These are phyloP conservation scores for Piscicola geometra DNA, from an alignment of 2,888 invertebrate genomes.

Conservation along the genomic window DNA sequence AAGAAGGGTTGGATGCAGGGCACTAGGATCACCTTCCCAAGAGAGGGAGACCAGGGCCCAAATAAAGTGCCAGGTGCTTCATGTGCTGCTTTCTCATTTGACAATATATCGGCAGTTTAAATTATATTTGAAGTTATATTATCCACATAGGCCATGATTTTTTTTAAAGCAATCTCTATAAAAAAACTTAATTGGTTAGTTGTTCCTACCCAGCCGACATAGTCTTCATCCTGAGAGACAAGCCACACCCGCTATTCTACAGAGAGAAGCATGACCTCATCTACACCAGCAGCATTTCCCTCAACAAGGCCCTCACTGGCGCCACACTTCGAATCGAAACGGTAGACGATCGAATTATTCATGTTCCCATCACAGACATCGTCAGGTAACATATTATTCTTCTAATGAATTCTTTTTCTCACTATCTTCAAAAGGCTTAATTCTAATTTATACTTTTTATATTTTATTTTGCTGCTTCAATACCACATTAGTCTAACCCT, in stretches of 20 bases:
- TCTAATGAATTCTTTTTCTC: background rate
- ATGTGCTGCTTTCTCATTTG: too few relatives aligned
- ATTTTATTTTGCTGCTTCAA: background rate
- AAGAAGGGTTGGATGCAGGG: conserved; percentile 56
- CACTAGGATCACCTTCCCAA: conserved; percentile 55
- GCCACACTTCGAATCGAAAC: conserved; percentile 54
- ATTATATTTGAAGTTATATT: too few relatives aligned
- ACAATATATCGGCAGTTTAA: too few relatives aligned
- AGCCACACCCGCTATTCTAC: conserved; percentile 53
- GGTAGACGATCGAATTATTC: conserved; percentile 54
- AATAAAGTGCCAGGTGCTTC: conserved; percentile 55
- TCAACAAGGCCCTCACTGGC: conserved; percentile 55
- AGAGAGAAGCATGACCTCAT: conserved; percentile 54
- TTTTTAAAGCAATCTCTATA: background rate
- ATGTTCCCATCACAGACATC: conserved; percentile 57
- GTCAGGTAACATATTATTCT: conserved; percentile 52
- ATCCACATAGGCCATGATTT: background rate
- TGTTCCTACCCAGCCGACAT: conserved; percentile 53
- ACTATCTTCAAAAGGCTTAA: background rate
- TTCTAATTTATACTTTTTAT: background rate
- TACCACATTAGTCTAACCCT: background rate
- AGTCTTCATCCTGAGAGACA: conserved; percentile 56
- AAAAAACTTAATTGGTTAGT: background rate
- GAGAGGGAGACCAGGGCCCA: conserved; percentile 58
- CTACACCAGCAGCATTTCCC: conserved; percentile 53